Base-by-base conservation (phyloP, 2,888 invertebrate genomes). In the Tubulanus polymorphus region DNA sequence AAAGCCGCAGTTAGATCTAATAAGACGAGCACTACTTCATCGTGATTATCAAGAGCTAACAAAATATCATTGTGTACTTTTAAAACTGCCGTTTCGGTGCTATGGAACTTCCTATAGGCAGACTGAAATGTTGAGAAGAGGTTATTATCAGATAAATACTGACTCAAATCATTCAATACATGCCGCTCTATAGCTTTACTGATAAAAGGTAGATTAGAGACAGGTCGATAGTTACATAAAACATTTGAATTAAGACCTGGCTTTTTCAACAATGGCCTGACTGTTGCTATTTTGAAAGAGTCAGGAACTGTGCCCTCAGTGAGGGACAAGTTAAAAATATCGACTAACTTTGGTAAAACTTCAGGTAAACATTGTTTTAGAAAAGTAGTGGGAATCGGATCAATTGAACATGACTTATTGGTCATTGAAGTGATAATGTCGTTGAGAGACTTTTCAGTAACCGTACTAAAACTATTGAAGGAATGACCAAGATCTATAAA, bases 1-100 rank as follows among this genome's bases (percentile, higher is more conserved):
- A 61, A 61, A 28, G 56, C 59, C n/a, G 51, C 54, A 12, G 54
- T 54, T 26, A 59, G 37, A 45, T 62, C 57, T 2, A 60, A 48
- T 35, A 57, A 46, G 6, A 60, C 51, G 8, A 61, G 37, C 25
- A 56, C 23, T 1, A 49, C 51, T 15, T 55, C 50, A 37, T 54
- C 32, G 27, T 37, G 52, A 53, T 10, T 56, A 23, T 56, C 53
- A 29, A 51, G 26, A n/a, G 49, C 55, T 18, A 1, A 8, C 27
- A 37, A 20, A 20, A 37, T 55, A 45, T 55, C 54, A 35, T 47
- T 54, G 8, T 37, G 50, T 20, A 55, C 50, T 37, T 29, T 50
- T 29, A 51, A 25, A 8, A 55, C 52, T 48, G 50, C 55, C 41
- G 55, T 51, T 26, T 55, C 55, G 3, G 50, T 51, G 25, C 54